A percentile compares a stretch with the other conserved stretches of the same genome.
Conservation (phyloP, 2,113 vertebrate species). For the Chunga burmeisteri region DNA sequence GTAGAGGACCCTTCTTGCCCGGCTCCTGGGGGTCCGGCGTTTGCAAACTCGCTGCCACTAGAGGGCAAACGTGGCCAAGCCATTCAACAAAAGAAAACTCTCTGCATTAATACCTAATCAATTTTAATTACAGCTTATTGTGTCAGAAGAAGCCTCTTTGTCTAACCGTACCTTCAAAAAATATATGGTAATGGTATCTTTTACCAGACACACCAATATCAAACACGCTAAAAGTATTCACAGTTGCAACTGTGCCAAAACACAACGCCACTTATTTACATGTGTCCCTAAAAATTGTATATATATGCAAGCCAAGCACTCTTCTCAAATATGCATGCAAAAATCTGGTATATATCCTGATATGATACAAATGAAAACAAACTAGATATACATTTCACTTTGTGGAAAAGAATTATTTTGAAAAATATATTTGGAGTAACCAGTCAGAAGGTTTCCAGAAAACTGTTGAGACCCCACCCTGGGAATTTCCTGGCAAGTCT, state of each 20-base stretch:
- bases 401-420: neutral
- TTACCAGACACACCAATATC: neutral
- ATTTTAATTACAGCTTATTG: neutral
- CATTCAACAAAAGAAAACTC: neutral
- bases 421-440: neutral
- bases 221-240: neutral
- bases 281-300: rapidly evolving
- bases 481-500: neutral
- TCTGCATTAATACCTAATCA: neutral
- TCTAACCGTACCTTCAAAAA: neutral
- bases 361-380: neutral
- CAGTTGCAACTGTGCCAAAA: neutral
- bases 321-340: neutral
- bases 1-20: neutral
- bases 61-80: constrained; percentile 21
- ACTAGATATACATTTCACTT: neutral
- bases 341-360: neutral
- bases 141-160: neutral
- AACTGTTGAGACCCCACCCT: neutral
- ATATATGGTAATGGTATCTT: neutral
- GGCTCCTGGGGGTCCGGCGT: neutral
- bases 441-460: neutral
- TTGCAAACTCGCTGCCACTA: neutral
- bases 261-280: neutral
- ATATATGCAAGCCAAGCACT: neutral